A percentile compares a stretch with the other conserved stretches of the same genome.
Conservation (phyloP, 2,113 vertebrate species). For the Rhombomys opimus region DNA sequence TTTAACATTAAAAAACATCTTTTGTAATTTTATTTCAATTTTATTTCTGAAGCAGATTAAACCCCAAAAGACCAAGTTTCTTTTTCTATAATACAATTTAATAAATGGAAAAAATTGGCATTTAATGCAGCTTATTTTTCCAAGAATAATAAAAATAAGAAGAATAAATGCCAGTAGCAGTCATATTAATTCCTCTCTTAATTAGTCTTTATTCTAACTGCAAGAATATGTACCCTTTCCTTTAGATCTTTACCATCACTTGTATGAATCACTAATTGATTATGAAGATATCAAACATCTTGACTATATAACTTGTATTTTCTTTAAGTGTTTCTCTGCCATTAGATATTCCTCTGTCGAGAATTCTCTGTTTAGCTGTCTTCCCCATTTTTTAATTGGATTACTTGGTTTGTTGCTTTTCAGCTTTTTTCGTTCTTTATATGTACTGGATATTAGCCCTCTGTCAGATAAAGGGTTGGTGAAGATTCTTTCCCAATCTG, state of each 20-base stretch:
- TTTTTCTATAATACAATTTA: not conserved
- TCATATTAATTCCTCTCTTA: not conserved
- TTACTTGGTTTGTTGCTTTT: no score
- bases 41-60: not conserved
- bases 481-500: no score
- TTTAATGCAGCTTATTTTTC: not conserved
- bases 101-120: not conserved
- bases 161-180: not conserved
- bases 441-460: no score
- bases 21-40: not conserved
- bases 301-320: not conserved
- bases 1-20: not conserved
- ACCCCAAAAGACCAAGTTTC: not conserved
- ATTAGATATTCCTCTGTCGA: no score
- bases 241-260: not conserved
- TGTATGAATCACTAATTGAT: not conserved
- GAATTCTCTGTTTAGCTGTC: no score
- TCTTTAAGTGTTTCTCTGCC: no score
- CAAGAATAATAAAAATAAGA: not conserved
- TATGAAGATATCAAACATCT: not conserved
- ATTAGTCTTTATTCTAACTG: not conserved
- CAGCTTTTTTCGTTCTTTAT: no score
- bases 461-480: no score
- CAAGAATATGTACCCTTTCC: accelerated
- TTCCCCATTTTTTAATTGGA: no score